Base-by-base conservation (phyloP, 2,113 vertebrate genomes). In the Scytalopus superciliaris region DNA sequence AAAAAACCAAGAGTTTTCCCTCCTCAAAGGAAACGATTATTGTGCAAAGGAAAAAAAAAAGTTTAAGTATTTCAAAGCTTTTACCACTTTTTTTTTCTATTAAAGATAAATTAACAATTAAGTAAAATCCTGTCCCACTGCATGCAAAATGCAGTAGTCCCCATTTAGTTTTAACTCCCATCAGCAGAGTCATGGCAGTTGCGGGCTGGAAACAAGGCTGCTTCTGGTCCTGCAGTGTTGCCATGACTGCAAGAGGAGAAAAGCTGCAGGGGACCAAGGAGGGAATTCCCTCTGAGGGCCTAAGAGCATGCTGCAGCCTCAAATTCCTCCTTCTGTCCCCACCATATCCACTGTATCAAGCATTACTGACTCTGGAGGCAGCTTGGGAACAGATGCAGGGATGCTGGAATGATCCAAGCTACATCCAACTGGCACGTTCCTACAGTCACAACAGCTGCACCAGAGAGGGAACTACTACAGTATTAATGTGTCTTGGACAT, bases 221-320 rank as follows among this genome's bases (percentile, higher is more conserved):
- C 14, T 69, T 42, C 80, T 60, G 52, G 74, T 64, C 89, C 94
- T 84, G 40, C 7, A 12, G 93, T 75, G 91, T 84, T 94, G 89
- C 84, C 69, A 79, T 87, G 86, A 89, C 87, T 87, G 77, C 91
- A 59, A 67, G 60, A 87, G 35, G 52, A 89, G 24, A 89, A 88
- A 87, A 93, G 49, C 81, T 76, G 49, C 74, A 52, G 40, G n/a
- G 25, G 12, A 84, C 12, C 69, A 87, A 30, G 40, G 19, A 92
- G 35, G 33, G 63, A 84, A 89, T 60, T 83, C 67, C 60, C 37
- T 53, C 66, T 12, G 13, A 10, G 6, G 10, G 9, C 23, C 50
- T 17, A 63, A n/a, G 12, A 31, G 35, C 35, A 50, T 5, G 18
- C n/a, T 27, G n/a, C 15, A 73, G 31, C 28, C 45, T 76, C 63